Conservation (phyloP, 2,888 invertebrate genomes). For the Clistopyga incitator region DNA sequence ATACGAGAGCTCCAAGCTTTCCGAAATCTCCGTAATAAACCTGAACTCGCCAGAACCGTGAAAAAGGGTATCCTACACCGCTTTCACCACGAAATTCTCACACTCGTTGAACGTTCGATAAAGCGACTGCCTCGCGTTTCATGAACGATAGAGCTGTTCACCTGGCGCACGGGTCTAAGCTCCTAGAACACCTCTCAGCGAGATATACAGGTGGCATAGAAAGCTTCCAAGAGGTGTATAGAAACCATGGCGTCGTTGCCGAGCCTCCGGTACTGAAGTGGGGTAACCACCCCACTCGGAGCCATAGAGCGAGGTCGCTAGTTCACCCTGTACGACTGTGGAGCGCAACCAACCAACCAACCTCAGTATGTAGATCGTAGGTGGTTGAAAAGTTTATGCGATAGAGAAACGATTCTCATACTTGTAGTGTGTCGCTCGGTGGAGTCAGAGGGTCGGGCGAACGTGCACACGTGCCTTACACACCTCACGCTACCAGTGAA, state of each 20-base stretch:
- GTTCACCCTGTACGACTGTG: conserved; percentile 4
- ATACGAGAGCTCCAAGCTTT: neutral
- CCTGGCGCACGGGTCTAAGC: conserved; percentile 10
- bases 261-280: neutral
- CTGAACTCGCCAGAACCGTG: neutral
- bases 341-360: neutral
- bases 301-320: conserved; percentile 21
- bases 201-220: conserved; percentile 5
- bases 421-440: conserved; percentile 40
- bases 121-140: conserved; percentile 4
- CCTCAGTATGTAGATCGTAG: conserved; percentile 72
- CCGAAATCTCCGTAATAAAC: neutral
- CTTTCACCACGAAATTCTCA: neutral
- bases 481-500: neutral
- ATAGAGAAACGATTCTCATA: conserved; percentile 62
- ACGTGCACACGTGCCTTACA: conserved; percentile 18
- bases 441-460: neutral
- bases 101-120: neutral
- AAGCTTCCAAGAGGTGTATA: neutral
- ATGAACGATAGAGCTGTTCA: conserved; percentile 26
- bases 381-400: conserved; percentile 76
- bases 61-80: neutral
- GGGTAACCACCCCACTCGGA: neutral
- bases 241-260: conserved; percentile 3
- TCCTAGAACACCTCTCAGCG: neutral